Conservation (phyloP, 1,140 invertebrate genomes). For the Harlomillsia oculata region DNA sequence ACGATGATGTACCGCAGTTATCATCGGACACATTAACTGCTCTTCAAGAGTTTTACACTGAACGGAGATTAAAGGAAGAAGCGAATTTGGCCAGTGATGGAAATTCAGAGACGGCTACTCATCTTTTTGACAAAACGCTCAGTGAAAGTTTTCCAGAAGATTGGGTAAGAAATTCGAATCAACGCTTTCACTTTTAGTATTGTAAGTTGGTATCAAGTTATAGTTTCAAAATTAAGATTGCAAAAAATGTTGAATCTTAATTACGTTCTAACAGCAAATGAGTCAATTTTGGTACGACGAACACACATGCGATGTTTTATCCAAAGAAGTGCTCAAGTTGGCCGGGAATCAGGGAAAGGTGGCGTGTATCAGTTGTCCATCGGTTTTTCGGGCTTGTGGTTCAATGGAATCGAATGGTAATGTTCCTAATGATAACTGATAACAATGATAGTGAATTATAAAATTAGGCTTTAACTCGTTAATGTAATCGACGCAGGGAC, state of each 20-base stretch:
- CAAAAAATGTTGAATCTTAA: not conserved
- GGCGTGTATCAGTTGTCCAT: slow-evolving; percentile 81
- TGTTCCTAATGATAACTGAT: not conserved
- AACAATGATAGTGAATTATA: not conserved
- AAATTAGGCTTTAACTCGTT: no score
- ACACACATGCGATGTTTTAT: slow-evolving; percentile 57
- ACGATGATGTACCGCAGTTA: slow-evolving; percentile 57
- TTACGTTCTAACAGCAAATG: slow-evolving; percentile 62
- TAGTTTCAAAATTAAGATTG: not conserved
- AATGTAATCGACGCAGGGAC: no score
- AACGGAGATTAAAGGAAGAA: slow-evolving; percentile 38
- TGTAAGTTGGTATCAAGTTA: no score
- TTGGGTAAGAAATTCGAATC: slow-evolving; percentile 55
- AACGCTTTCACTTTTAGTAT: no score
- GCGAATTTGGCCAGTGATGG: slow-evolving; percentile 32
- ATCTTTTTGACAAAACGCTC: slow-evolving; percentile 26
- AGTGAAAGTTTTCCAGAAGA: slow-evolving; percentile 58
- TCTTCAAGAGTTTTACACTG: slow-evolving; percentile 69
- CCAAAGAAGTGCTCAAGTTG: slow-evolving; percentile 51
- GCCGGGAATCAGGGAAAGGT: slow-evolving; percentile 52
- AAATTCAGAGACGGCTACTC: slow-evolving; percentile 31
- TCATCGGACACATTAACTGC: slow-evolving; percentile 63
- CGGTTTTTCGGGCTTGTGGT: slow-evolving; percentile 57
- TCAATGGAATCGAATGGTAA: slow-evolving; percentile 1
- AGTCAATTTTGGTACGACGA: slow-evolving; percentile 95